Percentiles rank a stretch among this genome's conserved stretches.
These are phyloP conservation scores for Cynocephalus volans DNA, from an alignment of 2,113 vertebrate genomes.

Conservation along the genomic window DNA sequence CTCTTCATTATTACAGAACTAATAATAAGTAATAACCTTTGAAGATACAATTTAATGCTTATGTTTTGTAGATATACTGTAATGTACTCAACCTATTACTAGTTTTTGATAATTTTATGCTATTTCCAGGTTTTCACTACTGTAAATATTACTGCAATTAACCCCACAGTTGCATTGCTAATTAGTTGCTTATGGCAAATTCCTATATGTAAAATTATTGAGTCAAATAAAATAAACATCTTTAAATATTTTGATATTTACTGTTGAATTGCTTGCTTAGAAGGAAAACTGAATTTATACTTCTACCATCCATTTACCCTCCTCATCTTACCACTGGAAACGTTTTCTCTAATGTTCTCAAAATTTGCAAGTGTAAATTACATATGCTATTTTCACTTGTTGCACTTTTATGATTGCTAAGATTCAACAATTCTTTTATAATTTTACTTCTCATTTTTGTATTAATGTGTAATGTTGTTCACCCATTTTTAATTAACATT, in stretches of 20 bases:
- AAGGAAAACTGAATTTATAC: not conserved
- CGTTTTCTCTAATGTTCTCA: not conserved
- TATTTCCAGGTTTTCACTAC: not conserved
- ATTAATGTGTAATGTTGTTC: not conserved
- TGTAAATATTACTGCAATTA: not conserved
- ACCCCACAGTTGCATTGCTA: not conserved
- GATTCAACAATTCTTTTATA: not conserved
- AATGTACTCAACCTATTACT: not conserved
- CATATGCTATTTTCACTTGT: not conserved
- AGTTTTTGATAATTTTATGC: not conserved
- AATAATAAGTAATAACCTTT: not conserved
- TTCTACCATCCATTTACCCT: not conserved
- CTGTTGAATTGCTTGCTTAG: not conserved
- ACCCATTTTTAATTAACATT: not conserved
- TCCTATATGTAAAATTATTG: constrained; percentile 7
- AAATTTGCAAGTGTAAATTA: not conserved
- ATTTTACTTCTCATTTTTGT: not conserved
- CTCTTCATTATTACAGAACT: not conserved
- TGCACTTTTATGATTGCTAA: not conserved
- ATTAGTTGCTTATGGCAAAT: not conserved
- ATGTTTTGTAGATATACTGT: not conserved
- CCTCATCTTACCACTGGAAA: not conserved
- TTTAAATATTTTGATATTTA: constrained; percentile 45
- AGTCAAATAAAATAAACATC: not conserved
- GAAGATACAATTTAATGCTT: not conserved